Conservation (phyloP, 2,888 invertebrate genomes). For the Drosophila birchii region DNA sequence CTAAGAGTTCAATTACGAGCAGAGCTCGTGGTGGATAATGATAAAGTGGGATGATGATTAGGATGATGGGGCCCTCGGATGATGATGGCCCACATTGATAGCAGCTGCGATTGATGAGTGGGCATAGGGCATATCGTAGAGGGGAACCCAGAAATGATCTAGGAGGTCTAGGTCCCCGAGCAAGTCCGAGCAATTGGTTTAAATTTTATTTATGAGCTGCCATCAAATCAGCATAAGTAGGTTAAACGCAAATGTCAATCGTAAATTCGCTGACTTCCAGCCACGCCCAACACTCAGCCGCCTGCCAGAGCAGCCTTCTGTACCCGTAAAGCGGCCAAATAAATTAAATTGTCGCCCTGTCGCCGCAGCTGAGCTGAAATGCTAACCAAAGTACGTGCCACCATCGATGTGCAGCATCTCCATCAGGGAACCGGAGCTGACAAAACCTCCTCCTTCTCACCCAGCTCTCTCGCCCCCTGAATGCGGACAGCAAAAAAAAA, state of each 20-base stretch:
- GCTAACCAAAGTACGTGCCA: constrained; percentile 74
- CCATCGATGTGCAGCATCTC: constrained; percentile 47
- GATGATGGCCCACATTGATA: constrained; percentile 76
- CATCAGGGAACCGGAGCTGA: constrained; percentile 20
- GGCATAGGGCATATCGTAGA: neutral
- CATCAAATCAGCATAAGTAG: constrained; percentile 84
- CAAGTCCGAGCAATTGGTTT: constrained; percentile 74
- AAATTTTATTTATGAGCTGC: constrained; percentile 82
- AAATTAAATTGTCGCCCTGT: constrained; percentile 77
- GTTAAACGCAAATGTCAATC: constrained; percentile 83
- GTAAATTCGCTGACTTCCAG: constrained; percentile 77
- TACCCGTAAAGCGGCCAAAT: constrained; percentile 67
- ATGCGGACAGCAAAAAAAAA: constrained; percentile 33
- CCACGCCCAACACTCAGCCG: constrained; percentile 27
- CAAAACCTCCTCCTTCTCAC: neutral
- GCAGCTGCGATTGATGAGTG: constrained; percentile 76
- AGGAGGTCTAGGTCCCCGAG: constrained; percentile 39
- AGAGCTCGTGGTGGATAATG: constrained; percentile 43
- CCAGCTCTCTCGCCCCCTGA: neutral
- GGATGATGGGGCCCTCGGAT: constrained; percentile 32
- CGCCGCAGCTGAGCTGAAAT: constrained; percentile 77
- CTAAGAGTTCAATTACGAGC: constrained; percentile 75
- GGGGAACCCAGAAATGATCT: constrained; percentile 13
- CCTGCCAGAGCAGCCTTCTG: neutral
- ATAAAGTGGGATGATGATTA: constrained; percentile 32